Base-by-base conservation (phyloP, 2,797 vertebrate species). In the Poecilia velifera region DNA sequence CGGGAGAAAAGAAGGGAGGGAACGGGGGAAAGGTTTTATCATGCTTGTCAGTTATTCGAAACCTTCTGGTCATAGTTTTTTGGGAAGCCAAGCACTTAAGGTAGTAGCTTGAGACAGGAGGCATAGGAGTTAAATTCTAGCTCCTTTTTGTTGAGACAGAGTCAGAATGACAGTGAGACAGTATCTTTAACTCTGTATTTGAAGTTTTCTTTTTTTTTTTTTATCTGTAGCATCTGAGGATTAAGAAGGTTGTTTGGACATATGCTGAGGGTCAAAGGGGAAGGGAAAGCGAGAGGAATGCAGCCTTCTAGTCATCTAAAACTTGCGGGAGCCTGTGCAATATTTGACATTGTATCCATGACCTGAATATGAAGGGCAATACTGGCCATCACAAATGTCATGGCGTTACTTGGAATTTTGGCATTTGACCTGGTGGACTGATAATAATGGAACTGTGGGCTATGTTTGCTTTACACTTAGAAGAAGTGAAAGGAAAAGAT, bases 181-280 rank as follows among this genome's bases (percentile, higher is more conserved):
- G 62, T 76, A 76, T 34, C 7, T 41, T 62, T 84, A 74, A 43
- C 62, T 74, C 68, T 34, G 43, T 39, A 71, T 73, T 70, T 71
- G 72, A 49, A 47, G 74, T 66, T 57, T 45, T 20, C 43, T 85
- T 86, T 49, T 47, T 31, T 49, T 47, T 31, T 47, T 46, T 49
- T 87, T 86, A 83, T 73, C 53, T 81, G 75, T 84, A 57, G 51
- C 86, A 78, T 77, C 34, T 74, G 79, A 83, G 85, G 90, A 91
- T 93, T 92, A 89, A 90, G 84, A 88, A 87, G 82, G 81, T 87
- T 93, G 92, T 94, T 95, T 94, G 88, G 92, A 94, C 89, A 92
- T 93, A 92, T 93, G 90, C 90, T 64, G 34, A 77, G 83, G 91
- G 92, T 91, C 91, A 91, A 82, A 89, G 92, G 92, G 88, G 80